These are phyloP conservation scores for Spilarctia lutea DNA, from an alignment of 2,888 invertebrate genomes.

Conservation along the genomic window DNA sequence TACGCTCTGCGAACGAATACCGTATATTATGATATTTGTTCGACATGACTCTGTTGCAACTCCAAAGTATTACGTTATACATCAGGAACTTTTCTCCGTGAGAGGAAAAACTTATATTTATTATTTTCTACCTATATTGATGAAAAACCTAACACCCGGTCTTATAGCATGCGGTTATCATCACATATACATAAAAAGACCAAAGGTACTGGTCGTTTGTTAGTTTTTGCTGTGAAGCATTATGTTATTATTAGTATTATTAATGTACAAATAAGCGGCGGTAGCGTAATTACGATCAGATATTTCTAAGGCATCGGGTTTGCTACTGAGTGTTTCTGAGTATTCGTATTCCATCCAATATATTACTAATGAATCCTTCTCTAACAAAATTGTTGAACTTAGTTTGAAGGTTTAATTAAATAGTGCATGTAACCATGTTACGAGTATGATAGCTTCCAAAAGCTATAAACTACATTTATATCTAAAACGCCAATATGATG, in stretches of 20 bases:
- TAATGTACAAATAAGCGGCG: too few relatives aligned
- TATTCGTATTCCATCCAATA: too few relatives aligned
- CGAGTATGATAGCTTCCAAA: too few relatives aligned
- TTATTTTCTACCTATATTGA: background rate
- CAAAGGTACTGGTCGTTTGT: background rate
- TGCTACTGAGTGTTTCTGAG: too few relatives aligned
- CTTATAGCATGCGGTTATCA: background rate
- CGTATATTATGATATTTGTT: constrained; percentile 3
- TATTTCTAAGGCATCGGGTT: background rate
- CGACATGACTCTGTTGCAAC: constrained; percentile 7
- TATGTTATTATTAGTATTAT: too few relatives aligned
- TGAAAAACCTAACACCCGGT: background rate
- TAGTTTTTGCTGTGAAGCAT: background rate
- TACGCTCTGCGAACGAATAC: constrained; percentile 1
- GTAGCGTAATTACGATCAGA: background rate
- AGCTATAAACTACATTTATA: background rate
- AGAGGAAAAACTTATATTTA: background rate
- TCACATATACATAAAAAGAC: background rate
- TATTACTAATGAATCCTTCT: too few relatives aligned
- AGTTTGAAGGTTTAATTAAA: background rate
- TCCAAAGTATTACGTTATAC: constrained; percentile 2
- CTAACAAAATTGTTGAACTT: background rate
- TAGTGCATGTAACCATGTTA: too few relatives aligned
- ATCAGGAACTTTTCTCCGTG: background rate
- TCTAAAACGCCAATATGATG: background rate